Conservation (phyloP, 2,888 invertebrate species). For the Microchrysa polita region DNA sequence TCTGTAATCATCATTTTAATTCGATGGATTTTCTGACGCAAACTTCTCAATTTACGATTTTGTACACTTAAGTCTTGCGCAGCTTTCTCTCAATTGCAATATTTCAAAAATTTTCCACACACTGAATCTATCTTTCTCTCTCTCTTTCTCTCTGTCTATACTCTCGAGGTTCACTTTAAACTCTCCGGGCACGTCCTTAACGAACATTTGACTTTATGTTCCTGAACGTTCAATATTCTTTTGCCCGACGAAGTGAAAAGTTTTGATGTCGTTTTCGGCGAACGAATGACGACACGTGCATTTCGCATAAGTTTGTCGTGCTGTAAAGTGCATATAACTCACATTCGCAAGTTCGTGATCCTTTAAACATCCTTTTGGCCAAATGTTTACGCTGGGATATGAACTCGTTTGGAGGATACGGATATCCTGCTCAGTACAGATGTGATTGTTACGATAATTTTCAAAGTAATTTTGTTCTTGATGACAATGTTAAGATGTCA, state of each 20-base stretch:
- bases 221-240: slow-evolving; percentile 24
- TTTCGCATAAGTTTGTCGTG: slow-evolving; percentile 45
- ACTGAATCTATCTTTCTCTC: no score
- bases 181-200: slow-evolving; percentile 40
- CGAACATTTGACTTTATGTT: slow-evolving; percentile 42
- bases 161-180: slow-evolving; percentile 16
- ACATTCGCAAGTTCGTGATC: slow-evolving; percentile 16
- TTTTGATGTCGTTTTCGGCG: slow-evolving; percentile 42
- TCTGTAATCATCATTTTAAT: slow-evolving; percentile 14
- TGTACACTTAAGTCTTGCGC: background rate
- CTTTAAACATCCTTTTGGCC: slow-evolving; percentile 18
- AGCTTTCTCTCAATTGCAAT: slow-evolving; percentile 19
- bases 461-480: slow-evolving; percentile 34
- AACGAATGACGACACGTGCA: slow-evolving; percentile 43
- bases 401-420: slow-evolving; percentile 9
- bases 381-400: slow-evolving; percentile 34
- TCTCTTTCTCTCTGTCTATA: no score
- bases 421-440: slow-evolving; percentile 2
- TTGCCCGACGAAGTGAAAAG: no score
- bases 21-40: slow-evolving; percentile 1
- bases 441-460: slow-evolving; percentile 13
- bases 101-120: slow-evolving; percentile 22
- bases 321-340: slow-evolving; percentile 45
- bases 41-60: slow-evolving; percentile 37
- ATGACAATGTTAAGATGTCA: slow-evolving; percentile 15